A percentile compares a stretch with the other conserved stretches of the same genome.
Evolutionary conservation across 2,797 vertebrate species (phyloP).

Genomic region (Novumbra hubbsi): DNA sequence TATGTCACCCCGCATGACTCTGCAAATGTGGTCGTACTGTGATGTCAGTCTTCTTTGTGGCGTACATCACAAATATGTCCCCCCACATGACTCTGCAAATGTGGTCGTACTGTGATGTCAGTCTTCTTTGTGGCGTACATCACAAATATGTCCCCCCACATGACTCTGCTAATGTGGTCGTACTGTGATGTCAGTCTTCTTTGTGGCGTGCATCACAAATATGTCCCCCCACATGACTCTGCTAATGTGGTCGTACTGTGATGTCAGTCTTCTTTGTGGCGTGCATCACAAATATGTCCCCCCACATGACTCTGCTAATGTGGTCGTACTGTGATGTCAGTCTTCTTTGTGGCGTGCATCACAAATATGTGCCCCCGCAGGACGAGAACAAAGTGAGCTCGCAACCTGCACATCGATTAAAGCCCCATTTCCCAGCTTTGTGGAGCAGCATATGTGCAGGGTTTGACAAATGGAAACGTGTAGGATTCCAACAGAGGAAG

Average conservation of each 20-base stretch:
- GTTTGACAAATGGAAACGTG: neutral
- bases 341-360: neutral
- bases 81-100: conserved; percentile 4
- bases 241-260: conserved; percentile 9
- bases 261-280: conserved; percentile 1
- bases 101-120: conserved; percentile 4
- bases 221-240: neutral
- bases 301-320: conserved; percentile 6
- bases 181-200: conserved; percentile 6
- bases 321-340: conserved; percentile 10
- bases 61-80: too few species aligned
- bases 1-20: neutral
- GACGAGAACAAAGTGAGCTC: neutral
- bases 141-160: too few species aligned
- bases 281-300: too few species aligned
- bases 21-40: neutral
- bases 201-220: too few species aligned
- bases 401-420: neutral
- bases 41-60: neutral
- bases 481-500: neutral
- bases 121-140: too few species aligned
- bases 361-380: too few species aligned
- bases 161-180: conserved; percentile 8
- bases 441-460: neutral
- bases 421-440: neutral